Evolutionary conservation across 1,140 invertebrate genomes (phyloP).

Genomic region (Portunus trituberculatus): DNA sequence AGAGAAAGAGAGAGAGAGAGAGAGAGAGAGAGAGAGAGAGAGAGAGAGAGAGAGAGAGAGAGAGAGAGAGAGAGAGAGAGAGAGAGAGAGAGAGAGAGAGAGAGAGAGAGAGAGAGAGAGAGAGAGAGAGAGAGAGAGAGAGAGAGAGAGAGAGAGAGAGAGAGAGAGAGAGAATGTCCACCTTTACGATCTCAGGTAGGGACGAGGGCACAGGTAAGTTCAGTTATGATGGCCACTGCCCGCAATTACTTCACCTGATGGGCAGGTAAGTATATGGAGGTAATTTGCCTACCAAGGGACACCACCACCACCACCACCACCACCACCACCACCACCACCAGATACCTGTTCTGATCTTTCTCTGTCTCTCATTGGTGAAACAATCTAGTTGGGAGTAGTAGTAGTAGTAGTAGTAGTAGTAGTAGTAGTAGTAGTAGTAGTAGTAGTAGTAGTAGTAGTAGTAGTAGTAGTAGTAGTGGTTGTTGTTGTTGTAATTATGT

Average conservation of each 20-base stretch:
- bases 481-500: too few relatives aligned
- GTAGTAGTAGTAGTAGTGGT: too few relatives aligned
- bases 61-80: neutral
- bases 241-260: neutral
- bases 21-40: neutral
- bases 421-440: too few relatives aligned
- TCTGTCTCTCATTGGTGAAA: too few relatives aligned
- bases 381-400: too few relatives aligned
- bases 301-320: neutral
- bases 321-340: neutral
- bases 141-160: neutral
- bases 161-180: neutral
- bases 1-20: neutral
- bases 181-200: neutral
- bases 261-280: neutral
- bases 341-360: neutral
- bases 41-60: neutral
- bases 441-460: too few relatives aligned
- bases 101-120: constrained; percentile 10
- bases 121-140: neutral
- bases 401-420: too few relatives aligned
- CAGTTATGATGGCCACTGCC: neutral
- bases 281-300: neutral
- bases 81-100: neutral
- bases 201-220: neutral